Evolutionary conservation across 2,797 vertebrate genomes (phyloP), one percentile per base, ranked within the genome.

Genomic region (Leuciscus waleckii): DNA sequence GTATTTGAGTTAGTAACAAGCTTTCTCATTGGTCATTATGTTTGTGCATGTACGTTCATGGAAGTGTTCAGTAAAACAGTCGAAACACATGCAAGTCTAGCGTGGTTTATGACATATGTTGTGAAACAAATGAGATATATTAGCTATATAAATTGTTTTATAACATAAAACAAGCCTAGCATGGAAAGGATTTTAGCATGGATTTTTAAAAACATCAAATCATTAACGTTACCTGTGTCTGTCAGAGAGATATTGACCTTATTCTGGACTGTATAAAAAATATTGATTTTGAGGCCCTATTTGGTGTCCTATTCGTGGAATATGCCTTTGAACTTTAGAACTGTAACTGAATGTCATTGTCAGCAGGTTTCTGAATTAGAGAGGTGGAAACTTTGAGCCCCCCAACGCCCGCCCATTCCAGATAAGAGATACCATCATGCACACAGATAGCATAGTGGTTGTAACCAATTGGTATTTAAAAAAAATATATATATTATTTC

Each of bases 271-370:
- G 2, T 17, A 19, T 35, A 17, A 43, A 43, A 0, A 19, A 67
- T 7, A 68, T 68, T 68, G 29, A 37, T 68, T 68, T 41, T 73
- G 13, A 63, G 13, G 23, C 13, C 41, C 14, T 41, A 16, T 54
- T 23, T 54, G 4, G 77, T 43, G 3, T 67, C 4, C 29, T 67
- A 6, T 70, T 71, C 1, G 9, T 54, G 35, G 23, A 41, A 46
- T 35, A 37, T 39, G 67, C 21, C 13, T 71, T 17, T 63, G 76
- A 85, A 29, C 67, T 85, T 79, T 79, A 43, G 9, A 73, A 11
- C 65, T 70, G 14, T 9, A 77, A 77, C 51, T 69, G 23, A 67
- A 29, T 39, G 61, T 13, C 46, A 37, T 37, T 58, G 51, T 78
- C 74, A 78, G 63, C 82, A 69, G 26, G 39, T 61, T n/a, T 84